Conservation (phyloP, 2,888 invertebrate species). For the Tenthredo mesomela region DNA sequence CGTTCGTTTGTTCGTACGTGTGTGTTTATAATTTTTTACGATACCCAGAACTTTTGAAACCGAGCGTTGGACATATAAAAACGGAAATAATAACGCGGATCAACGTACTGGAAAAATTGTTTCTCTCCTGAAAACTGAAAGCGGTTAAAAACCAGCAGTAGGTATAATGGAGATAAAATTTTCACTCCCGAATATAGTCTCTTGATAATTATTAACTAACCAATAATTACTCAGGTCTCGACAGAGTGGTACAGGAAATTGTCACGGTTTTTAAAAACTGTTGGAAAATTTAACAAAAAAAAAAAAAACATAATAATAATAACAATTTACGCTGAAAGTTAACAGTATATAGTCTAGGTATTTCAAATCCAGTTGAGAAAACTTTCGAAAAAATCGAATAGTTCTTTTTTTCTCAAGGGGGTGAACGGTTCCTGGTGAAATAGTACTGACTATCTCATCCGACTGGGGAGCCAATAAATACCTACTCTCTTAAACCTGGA, state of each 20-base stretch:
- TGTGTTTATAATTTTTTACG: conserved; percentile 22
- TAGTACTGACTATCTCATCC: neutral
- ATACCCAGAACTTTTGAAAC: neutral
- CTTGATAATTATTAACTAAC: neutral
- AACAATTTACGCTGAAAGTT: too few species aligned
- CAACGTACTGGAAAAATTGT: conserved; percentile 4
- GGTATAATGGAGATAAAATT: neutral
- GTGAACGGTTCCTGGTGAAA: neutral
- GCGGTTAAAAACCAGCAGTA: neutral
- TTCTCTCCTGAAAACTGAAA: neutral
- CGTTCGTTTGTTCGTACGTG: neutral
- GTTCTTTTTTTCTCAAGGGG: neutral
- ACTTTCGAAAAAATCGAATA: neutral
- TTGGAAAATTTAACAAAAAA: neutral
- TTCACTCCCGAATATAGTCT: neutral
- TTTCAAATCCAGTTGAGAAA: neutral
- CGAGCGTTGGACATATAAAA: neutral
- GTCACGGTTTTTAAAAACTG: neutral
- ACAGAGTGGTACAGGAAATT: neutral
- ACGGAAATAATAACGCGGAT: neutral
- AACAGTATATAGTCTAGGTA: too few species aligned
- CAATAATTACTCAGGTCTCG: neutral
- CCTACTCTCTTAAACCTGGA: conserved; percentile 14
- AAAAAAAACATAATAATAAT: too few species aligned
- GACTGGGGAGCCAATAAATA: conserved; percentile 1